A percentile compares a stretch with the other conserved stretches of the same genome.
Conservation (phyloP, 2,113 vertebrate species). For the Rhinoderma darwinii region DNA sequence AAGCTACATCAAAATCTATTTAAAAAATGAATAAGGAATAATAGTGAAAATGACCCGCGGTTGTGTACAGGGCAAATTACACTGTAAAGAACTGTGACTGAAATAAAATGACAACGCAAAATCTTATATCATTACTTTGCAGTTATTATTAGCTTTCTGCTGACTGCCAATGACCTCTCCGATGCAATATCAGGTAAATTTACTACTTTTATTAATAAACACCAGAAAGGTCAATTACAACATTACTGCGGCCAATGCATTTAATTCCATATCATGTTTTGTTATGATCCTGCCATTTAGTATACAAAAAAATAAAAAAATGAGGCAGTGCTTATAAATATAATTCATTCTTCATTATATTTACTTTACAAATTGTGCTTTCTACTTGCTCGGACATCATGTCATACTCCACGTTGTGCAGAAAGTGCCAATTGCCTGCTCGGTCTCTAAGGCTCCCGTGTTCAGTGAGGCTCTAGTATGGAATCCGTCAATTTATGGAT, state of each 20-base stretch:
- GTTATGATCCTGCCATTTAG: neutral
- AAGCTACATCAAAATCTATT: constrained; percentile 2
- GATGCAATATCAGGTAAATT: constrained; percentile 12
- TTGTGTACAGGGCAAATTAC: neutral
- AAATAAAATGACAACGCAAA: constrained; percentile 12
- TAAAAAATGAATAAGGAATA: neutral
- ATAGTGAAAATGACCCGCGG: neutral
- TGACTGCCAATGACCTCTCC: constrained; percentile 17
- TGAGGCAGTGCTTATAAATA: neutral
- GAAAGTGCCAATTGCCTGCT: too few relatives aligned
- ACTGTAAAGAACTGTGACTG: neutral
- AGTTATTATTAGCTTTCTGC: constrained; percentile 39
- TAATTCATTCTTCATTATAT: neutral
- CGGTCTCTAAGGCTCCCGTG: neutral
- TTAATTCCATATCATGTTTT: neutral
- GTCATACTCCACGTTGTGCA: too few relatives aligned
- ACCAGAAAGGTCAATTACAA: constrained; percentile 6
- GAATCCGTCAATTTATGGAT: neutral
- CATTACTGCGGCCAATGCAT: neutral
- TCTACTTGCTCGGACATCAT: too few relatives aligned
- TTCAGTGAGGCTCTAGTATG: neutral
- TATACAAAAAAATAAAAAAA: neutral
- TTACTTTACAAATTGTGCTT: too few relatives aligned
- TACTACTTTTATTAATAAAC: constrained; percentile 14
- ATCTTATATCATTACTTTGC: constrained; percentile 26